These are phyloP conservation scores for Thryonomys swinderianus DNA, from an alignment of 2,113 vertebrate genomes.

Conservation along the genomic window DNA sequence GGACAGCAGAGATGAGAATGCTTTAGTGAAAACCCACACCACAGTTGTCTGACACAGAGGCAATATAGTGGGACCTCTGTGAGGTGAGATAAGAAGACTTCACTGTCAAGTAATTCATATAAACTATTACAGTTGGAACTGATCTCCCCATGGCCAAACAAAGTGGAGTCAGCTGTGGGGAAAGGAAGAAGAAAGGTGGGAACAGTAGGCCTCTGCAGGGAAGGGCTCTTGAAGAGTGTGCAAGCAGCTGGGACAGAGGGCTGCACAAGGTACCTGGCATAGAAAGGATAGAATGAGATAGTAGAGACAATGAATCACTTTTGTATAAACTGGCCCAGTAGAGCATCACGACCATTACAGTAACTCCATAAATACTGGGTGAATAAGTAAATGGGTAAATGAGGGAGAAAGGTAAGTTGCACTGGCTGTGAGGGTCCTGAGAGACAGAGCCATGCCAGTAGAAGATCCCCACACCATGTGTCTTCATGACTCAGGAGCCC, in stretches of 20 bases:
- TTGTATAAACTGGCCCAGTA: neutral
- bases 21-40: neutral
- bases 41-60: neutral
- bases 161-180: neutral
- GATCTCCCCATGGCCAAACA: neutral
- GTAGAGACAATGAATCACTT: neutral
- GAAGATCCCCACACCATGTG: neutral
- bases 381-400: neutral
- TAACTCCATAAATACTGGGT: neutral
- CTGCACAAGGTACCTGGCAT: neutral
- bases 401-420: neutral
- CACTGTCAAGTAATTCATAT: neutral
- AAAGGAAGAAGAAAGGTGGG: neutral
- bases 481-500: neutral
- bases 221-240: neutral
- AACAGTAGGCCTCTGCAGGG: neutral
- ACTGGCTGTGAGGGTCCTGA: neutral
- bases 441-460: neutral
- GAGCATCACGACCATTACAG: neutral
- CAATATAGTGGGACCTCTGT: neutral
- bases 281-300: neutral
- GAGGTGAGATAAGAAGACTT: neutral
- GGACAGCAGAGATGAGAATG: neutral
- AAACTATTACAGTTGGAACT: neutral
- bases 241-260: neutral